phyloP scores from a whole-genome alignment of 2,888 invertebrate species.

The Saturnia japonica region DNA sequence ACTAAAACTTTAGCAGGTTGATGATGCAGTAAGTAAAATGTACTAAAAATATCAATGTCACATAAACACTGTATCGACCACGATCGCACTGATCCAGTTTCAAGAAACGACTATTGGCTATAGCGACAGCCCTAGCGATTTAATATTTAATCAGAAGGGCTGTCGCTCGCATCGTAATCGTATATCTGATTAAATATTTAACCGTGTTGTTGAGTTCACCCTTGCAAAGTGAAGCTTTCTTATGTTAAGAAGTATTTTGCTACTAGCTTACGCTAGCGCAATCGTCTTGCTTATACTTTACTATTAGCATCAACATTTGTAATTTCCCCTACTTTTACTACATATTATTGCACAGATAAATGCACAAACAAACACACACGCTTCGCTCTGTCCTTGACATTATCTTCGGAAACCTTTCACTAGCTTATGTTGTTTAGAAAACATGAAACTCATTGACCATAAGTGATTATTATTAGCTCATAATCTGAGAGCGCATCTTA shows the following conservation, averaged over 20 bases:
- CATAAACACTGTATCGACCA: not conserved
- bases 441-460: not conserved
- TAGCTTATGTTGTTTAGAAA: not conserved
- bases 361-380: too few species aligned
- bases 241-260: not conserved
- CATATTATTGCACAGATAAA: too few species aligned
- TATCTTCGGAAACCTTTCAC: too few species aligned
- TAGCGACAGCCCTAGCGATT: slow-evolving; percentile 28
- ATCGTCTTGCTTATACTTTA: not conserved
- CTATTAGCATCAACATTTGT: too few species aligned
- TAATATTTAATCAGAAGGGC: slow-evolving; percentile 30
- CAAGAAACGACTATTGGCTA: slow-evolving; percentile 12
- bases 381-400: too few species aligned
- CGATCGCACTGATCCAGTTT: not conserved
- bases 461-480: not conserved
- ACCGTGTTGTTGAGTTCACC: slow-evolving; percentile 9
- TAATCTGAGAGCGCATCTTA: not conserved
- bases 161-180: slow-evolving; percentile 23
- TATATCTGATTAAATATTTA: slow-evolving; percentile 17
- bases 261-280: not conserved
- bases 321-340: too few species aligned
- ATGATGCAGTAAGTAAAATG: too few species aligned
- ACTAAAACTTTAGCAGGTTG: not conserved
- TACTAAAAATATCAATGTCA: not conserved
- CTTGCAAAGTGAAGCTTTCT: slow-evolving; percentile 3